Evolutionary conservation across 1,140 invertebrate species (phyloP), one percentile per base, ranked within the genome.

Genomic region (Kradibia gibbosae): DNA sequence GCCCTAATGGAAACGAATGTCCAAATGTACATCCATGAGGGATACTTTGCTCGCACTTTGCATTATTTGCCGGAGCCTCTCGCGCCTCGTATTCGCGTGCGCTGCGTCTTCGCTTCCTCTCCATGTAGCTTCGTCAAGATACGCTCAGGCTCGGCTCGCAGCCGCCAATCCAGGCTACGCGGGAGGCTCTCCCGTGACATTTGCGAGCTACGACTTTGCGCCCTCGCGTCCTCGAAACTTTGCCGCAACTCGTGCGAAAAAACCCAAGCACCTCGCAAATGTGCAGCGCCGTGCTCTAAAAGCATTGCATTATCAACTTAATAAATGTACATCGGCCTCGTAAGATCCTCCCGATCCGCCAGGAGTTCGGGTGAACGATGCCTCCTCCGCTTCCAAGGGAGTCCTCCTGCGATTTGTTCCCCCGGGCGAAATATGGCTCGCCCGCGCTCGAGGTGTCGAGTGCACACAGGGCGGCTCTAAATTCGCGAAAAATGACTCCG

Each of bases 1-100:
- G 25, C 45, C 28, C 86, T 90, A 90, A 90, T 88, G 89, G 87
- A 88, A 86, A 90, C 88, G 90, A 90, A 91, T 91, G 89, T 85
- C 77, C 83, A 86, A 86, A 81, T 86, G 90, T 90, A 90, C 89
- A 42, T 77, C 73, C 50, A 36, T 17, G 87, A 85, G 84, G 78
- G 86, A 85, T 36, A 36, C 34, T 25, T 53, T 25, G 74, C 55
- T 85, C 88, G 89, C 89, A 85, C 88, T 88, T 89, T 89, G 86
- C 88, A 89, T 90, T 90, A 90, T 91, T 90, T 89, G 87, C 82
- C 86, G 87, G 88, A 88, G 86, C 81, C 86, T 81, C 88, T 89
- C 86, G 88, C 87, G 88, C 87, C 86, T 88, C 86, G 88, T 86
- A 83, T 83, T 79, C 82, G 55, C 71, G 65, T 77, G 84, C 65